Evolutionary conservation across 2,113 vertebrate genomes (phyloP), one percentile per base, ranked within the genome.

Genomic region (Tapirus terrestris): DNA sequence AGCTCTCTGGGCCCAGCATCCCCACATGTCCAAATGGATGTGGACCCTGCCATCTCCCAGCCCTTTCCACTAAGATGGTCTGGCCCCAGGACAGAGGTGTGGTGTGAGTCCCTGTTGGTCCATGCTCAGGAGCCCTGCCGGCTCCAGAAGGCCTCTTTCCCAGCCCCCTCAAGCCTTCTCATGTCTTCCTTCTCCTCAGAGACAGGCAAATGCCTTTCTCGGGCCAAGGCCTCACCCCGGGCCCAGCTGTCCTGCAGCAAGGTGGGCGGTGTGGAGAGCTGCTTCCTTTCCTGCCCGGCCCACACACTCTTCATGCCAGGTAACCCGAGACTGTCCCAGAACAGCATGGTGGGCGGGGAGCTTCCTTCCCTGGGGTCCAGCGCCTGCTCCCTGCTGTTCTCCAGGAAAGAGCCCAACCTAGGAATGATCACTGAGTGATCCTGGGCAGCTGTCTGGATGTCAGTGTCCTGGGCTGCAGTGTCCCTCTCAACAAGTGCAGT

Each of bases 301-400:
- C 99, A 99, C 14, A 99, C 99, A 0, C 99, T 99, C 79, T 99
- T 99, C 97, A 72, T 99, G 33, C 99, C 99, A 99, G 99, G 99
- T 99, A 98, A 92, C 70, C 33, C 3, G 27, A 31, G 31, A 43
- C 58, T 6, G 12, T 27, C 61, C 6, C 1, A 8, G 61, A 61
- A 5, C 3, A 39, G 77, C 43, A 0, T 4, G 43, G 16, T n/a
- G 80, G 68, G 4, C 4, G n/a, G 9, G 60, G 25, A 33, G 3
- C 39, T 56, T 18, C 61, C 36, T 75, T 11, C 67, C 80, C 60
- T 8, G 31, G 76, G 73, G 17, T 29, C 36, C 60, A 33, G 58
- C n/a, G 25, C 58, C 43, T 20, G 21, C 51, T 72, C 75, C 91
- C 72, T 58, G 27, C 45, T 33, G 58, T 53, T 70, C 81, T 53